A percentile compares a stretch with the other conserved stretches of the same genome.
Conservation (phyloP, 2,888 invertebrate species). For the Megamerina dolium region DNA sequence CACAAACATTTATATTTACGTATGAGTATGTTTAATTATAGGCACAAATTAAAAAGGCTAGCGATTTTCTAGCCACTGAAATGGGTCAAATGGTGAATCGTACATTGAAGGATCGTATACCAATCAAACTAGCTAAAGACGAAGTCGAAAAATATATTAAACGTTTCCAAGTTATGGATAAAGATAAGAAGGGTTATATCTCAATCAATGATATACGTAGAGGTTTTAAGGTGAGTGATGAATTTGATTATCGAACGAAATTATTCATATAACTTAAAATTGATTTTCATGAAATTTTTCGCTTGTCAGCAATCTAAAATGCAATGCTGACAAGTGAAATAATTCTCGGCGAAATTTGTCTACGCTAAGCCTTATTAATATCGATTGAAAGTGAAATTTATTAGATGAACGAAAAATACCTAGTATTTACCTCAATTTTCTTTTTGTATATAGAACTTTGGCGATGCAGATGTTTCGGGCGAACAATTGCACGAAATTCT, state of each 20-base stretch:
- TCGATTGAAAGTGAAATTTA: too few relatives aligned
- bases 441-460: too few relatives aligned
- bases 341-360: too few relatives aligned
- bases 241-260: neutral
- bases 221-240: slow-evolving; percentile 77
- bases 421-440: too few relatives aligned
- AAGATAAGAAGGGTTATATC: slow-evolving; percentile 94
- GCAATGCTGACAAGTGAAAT: too few relatives aligned
- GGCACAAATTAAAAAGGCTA: slow-evolving; percentile 75
- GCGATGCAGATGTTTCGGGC: slow-evolving; percentile 77
- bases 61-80: slow-evolving; percentile 83
- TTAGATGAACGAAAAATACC: too few relatives aligned
- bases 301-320: too few relatives aligned
- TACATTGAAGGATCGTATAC: slow-evolving; percentile 77
- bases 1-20: too few relatives aligned
- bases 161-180: slow-evolving; percentile 92
- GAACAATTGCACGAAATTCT: slow-evolving; percentile 96
- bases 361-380: too few relatives aligned
- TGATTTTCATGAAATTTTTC: too few relatives aligned
- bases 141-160: slow-evolving; percentile 93
- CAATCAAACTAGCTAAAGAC: slow-evolving; percentile 86
- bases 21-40: too few relatives aligned
- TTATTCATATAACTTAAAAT: too few relatives aligned
- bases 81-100: slow-evolving; percentile 96
- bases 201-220: slow-evolving; percentile 95